Evolutionary conservation across 1,140 invertebrate species (phyloP), one percentile per base, ranked within the genome.

Genomic region (Pachyrhynchus sulphureomaculatus): DNA sequence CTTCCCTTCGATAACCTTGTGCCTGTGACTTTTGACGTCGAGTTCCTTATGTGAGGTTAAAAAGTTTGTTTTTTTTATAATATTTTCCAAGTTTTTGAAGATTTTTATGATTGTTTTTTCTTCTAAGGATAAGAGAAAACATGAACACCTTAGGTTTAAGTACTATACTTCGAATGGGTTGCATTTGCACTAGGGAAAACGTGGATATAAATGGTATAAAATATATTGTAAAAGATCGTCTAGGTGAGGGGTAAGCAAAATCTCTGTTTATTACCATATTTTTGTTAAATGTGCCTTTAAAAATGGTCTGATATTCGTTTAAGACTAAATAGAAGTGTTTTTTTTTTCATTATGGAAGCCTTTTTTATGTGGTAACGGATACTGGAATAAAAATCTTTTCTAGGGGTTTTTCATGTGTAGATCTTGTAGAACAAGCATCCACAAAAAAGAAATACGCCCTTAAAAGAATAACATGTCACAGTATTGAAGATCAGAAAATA

Each of bases 341-440:
- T n/a, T n/a, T n/a, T n/a, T n/a, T n/a, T n/a, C n/a, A n/a, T n/a
- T n/a, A n/a, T n/a, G n/a, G n/a, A n/a, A n/a, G n/a, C n/a, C n/a
- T n/a, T n/a, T n/a, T n/a, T n/a, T n/a, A n/a, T n/a, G n/a, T n/a
- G n/a, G n/a, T n/a, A n/a, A n/a, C n/a, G n/a, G n/a, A n/a, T n/a
- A n/a, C n/a, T n/a, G n/a, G n/a, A n/a, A n/a, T n/a, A 42, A 29
- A 34, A 23, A n/a, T 33, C 1, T 62, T 42, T 84, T 59, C 73
- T n/a, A 93, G 92, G 20, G 92, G 91, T 15, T 94, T 94, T 71
- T 93, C 91, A 72, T 85, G 86, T 57, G 89, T 95, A 52, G 86
- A 88, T 68, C 77, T 94, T 61, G 85, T 90, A 2, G 88, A 93
- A 75, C 88, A 92, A 77, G 67, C 77, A n/a, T 56, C 78, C n/a